These are phyloP conservation scores for Acipenser transmontanus DNA, from an alignment of 2,797 vertebrate species.

Conservation along the genomic window DNA sequence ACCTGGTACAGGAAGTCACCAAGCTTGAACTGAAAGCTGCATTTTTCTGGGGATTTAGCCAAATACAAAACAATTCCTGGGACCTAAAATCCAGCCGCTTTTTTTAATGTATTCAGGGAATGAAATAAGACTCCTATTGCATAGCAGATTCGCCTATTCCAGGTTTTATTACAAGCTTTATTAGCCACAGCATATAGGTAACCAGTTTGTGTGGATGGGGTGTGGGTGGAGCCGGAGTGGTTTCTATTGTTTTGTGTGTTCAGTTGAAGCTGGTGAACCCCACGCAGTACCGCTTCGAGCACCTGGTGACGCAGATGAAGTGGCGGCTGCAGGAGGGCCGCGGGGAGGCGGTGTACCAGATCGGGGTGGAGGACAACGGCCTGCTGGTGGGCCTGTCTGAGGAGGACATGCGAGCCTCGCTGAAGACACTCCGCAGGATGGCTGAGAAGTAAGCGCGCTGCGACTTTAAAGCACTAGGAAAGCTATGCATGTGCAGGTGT, in stretches of 20 bases:
- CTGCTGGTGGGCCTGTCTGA: slow-evolving; percentile 88
- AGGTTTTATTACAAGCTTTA: too few relatives aligned
- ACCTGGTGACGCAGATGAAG: slow-evolving; percentile 97
- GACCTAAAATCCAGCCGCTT: too few relatives aligned
- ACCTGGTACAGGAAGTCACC: too few relatives aligned
- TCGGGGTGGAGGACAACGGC: slow-evolving; percentile 94
- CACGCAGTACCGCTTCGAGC: slow-evolving; percentile 92
- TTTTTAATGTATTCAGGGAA: too few relatives aligned
- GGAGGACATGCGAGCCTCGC: slow-evolving; percentile 86
- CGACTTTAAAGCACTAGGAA: background rate
- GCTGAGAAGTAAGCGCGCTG: slow-evolving; percentile 81
- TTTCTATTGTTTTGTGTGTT: background rate
- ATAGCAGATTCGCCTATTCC: too few relatives aligned
- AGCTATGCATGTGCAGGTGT: too few relatives aligned
- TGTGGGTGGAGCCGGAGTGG: background rate
- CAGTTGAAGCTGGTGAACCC: slow-evolving; percentile 94
- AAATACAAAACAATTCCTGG: too few relatives aligned
- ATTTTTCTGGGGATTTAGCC: too few relatives aligned
- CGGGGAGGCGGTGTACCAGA: slow-evolving; percentile 95
- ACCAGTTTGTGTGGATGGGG: background rate
- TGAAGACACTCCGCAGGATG: slow-evolving; percentile 86
- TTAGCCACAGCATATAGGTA: too few relatives aligned
- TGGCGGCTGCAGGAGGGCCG: slow-evolving; percentile 94
- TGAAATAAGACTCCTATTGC: too few relatives aligned
- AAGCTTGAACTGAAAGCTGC: too few relatives aligned